A percentile compares a stretch with the other conserved stretches of the same genome.
Evolutionary conservation across 2,888 invertebrate genomes (phyloP).

Genomic region (Galeruca laticollis): DNA sequence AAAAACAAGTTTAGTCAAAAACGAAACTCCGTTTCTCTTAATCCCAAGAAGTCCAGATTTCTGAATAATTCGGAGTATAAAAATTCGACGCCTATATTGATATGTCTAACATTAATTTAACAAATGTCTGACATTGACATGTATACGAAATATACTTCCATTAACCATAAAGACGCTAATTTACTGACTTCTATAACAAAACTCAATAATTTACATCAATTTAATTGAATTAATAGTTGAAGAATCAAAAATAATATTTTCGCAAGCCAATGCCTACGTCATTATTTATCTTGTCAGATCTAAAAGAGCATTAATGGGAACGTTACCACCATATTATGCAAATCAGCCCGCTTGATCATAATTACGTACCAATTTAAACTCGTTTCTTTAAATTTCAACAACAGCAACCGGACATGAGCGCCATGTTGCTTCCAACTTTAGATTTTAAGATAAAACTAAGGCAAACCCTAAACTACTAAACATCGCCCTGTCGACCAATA

Average conservation of each 20-base stretch:
- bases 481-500: slow-evolving; percentile 20
- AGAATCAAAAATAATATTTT: background rate
- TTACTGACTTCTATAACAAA: background rate
- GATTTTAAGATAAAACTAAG: slow-evolving; percentile 33
- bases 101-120: too few relatives aligned
- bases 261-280: background rate
- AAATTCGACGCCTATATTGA: too few relatives aligned
- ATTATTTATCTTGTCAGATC: background rate
- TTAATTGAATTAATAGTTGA: background rate
- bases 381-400: slow-evolving; percentile 6
- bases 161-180: too few relatives aligned
- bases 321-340: slow-evolving; percentile 7
- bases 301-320: background rate
- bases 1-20: too few relatives aligned
- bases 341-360: slow-evolving; percentile 2
- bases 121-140: too few relatives aligned
- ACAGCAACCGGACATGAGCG: slow-evolving; percentile 31
- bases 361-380: slow-evolving; percentile 15
- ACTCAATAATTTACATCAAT: background rate
- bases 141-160: too few relatives aligned
- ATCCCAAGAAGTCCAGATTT: too few relatives aligned
- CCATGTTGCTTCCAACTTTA: slow-evolving; percentile 24
- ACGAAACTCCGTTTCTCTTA: too few relatives aligned
- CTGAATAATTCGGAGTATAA: too few relatives aligned
- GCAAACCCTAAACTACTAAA: slow-evolving; percentile 20